Evolutionary conservation across 2,113 vertebrate species (phyloP).

Genomic region (Nicator chloris): DNA sequence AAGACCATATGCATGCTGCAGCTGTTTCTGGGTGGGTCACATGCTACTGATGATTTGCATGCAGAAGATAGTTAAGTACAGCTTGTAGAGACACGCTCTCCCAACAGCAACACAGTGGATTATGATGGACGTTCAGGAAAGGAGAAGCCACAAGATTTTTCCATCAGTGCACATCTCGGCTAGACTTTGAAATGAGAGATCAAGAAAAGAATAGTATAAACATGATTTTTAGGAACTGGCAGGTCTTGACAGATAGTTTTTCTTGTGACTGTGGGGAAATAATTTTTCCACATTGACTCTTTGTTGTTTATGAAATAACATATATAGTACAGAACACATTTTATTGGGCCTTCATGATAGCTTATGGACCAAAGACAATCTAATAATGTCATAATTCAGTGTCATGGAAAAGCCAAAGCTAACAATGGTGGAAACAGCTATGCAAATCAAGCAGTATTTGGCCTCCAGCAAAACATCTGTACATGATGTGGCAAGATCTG

Average conservation of each 20-base stretch:
- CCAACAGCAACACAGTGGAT: not conserved
- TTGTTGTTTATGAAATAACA: not conserved
- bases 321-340: not conserved
- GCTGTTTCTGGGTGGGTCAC: slow-evolving; percentile 1
- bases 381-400: not conserved
- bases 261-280: not conserved
- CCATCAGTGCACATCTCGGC: not conserved
- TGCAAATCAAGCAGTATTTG: not conserved
- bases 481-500: not conserved
- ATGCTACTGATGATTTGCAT: not conserved
- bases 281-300: not conserved
- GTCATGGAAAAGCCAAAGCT: not conserved
- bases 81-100: not conserved
- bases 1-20: not conserved
- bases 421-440: not conserved
- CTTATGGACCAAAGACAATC: not conserved
- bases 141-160: not conserved
- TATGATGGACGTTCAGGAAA: not conserved
- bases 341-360: not conserved
- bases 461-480: slow-evolving; percentile 2
- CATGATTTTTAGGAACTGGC: not conserved
- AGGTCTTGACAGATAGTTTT: not conserved
- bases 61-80: not conserved
- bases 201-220: not conserved
- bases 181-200: slow-evolving; percentile 13